Percentiles rank a stretch among this genome's conserved stretches.
phyloP scores from a whole-genome alignment of 2,888 invertebrate genomes.

The Sesia bembeciformis region DNA sequence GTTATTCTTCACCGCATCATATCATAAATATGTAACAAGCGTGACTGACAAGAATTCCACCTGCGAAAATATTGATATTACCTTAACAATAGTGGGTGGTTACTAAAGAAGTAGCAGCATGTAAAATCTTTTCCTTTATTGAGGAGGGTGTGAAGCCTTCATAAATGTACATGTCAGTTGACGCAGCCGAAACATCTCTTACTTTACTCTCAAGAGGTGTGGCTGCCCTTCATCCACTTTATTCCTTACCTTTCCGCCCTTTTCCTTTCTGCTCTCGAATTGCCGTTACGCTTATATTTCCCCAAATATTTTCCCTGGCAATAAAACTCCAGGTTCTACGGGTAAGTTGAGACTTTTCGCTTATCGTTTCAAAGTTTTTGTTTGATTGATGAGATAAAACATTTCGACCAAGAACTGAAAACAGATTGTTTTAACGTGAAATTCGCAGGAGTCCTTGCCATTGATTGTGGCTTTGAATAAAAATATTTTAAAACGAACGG shows the following conservation, averaged over 20 bases:
- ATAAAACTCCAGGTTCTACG: slow-evolving; percentile 11
- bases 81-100: slow-evolving; percentile 27
- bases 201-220: slow-evolving; percentile 48
- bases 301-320: slow-evolving; percentile 18
- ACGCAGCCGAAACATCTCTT: slow-evolving; percentile 55
- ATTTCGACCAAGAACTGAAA: slow-evolving; percentile 9
- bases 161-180: slow-evolving; percentile 55
- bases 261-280: slow-evolving; percentile 26
- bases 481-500: slow-evolving; percentile 32
- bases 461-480: slow-evolving; percentile 38
- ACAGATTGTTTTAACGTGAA: slow-evolving; percentile 1
- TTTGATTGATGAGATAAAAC: slow-evolving; percentile 15
- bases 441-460: slow-evolving; percentile 19
- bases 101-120: slow-evolving; percentile 28
- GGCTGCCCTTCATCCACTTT: slow-evolving; percentile 48
- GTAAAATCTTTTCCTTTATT: slow-evolving; percentile 28
- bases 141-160: slow-evolving; percentile 38
- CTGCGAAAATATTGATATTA: neutral
- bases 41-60: neutral
- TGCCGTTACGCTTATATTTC: slow-evolving; percentile 29
- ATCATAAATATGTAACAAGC: neutral
- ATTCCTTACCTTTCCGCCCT: slow-evolving; percentile 35
- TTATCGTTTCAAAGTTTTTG: slow-evolving; percentile 12
- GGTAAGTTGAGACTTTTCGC: slow-evolving; percentile 6
- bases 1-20: neutral